Conservation (phyloP, 2,888 invertebrate genomes). For the Spodoptera littoralis region DNA sequence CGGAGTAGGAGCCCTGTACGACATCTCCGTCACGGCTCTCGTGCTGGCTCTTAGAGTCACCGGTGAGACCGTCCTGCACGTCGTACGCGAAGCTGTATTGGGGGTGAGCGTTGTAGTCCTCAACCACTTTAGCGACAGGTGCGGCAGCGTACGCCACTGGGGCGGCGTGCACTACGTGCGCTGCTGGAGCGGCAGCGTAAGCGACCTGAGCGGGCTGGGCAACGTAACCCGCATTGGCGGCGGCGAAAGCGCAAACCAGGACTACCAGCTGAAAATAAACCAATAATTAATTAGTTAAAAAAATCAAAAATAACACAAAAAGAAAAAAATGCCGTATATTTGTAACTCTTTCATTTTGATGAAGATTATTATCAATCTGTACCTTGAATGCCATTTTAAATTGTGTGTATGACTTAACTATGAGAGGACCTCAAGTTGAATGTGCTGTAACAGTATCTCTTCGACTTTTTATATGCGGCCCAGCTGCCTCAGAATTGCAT, state of each 20-base stretch:
- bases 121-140: constrained; percentile 35
- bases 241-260: constrained; percentile 74
- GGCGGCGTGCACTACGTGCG: constrained; percentile 51
- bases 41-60: constrained; percentile 84
- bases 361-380: constrained; percentile 28
- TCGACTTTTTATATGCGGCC: constrained; percentile 77
- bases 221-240: constrained; percentile 75
- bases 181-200: constrained; percentile 50
- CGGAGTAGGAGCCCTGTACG: constrained; percentile 84
- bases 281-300: neutral
- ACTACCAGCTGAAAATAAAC: constrained; percentile 71
- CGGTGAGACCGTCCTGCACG: constrained; percentile 76
- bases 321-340: too few species aligned
- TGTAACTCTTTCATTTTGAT: too few species aligned
- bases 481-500: constrained; percentile 71
- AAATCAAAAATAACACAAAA: too few species aligned
- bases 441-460: constrained; percentile 70
- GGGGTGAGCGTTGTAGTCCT: constrained; percentile 70
- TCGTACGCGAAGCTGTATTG: constrained; percentile 83
- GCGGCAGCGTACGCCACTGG: neutral
- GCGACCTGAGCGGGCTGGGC: constrained; percentile 57
- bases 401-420: constrained; percentile 73
- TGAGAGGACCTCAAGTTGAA: constrained; percentile 78
- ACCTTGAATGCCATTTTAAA: constrained; percentile 84
- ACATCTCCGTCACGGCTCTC: constrained; percentile 84